Conservation (phyloP, 2,797 vertebrate species). For the Macrochelys suwanniensis region DNA sequence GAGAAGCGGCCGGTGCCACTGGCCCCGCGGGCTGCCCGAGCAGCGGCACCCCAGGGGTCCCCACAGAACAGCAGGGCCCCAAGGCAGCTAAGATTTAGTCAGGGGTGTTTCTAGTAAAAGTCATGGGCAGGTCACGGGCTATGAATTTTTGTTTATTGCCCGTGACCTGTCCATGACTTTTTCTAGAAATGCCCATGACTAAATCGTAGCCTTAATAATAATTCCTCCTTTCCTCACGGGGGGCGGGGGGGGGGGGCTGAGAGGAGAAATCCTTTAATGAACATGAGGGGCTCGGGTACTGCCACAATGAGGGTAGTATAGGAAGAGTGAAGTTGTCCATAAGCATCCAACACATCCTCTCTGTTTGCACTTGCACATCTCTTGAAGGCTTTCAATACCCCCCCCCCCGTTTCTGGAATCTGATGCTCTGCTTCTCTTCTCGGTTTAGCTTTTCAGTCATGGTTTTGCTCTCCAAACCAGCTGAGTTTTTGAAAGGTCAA, state of each 20-base stretch:
- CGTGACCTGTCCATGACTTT: too few relatives aligned
- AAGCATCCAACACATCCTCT: not conserved
- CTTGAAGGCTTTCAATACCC: not conserved
- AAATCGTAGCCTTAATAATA: not conserved
- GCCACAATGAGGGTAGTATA: not conserved
- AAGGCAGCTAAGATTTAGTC: too few relatives aligned
- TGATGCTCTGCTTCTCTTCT: accelerated
- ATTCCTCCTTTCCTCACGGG: not conserved
- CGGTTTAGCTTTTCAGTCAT: accelerated
- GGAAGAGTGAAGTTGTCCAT: accelerated
- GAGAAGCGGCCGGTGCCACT: too few relatives aligned
- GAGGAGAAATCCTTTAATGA: not conserved
- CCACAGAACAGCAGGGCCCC: too few relatives aligned
- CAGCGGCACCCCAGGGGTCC: too few relatives aligned
- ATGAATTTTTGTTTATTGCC: too few relatives aligned
- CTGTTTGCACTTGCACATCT: accelerated
- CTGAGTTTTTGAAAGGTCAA: not conserved
- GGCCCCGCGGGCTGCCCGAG: too few relatives aligned
- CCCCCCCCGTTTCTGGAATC: accelerated
- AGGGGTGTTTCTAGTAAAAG: too few relatives aligned
- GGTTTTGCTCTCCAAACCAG: accelerated
- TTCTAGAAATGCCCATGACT: too few relatives aligned
- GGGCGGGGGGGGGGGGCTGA: not conserved
- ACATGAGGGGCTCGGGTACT: not conserved
- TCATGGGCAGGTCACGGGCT: too few relatives aligned